Evolutionary conservation across 1,140 invertebrate species (phyloP), one percentile per base, ranked within the genome.

Genomic region (fruit fly (Drosophila melanogaster)): DNA sequence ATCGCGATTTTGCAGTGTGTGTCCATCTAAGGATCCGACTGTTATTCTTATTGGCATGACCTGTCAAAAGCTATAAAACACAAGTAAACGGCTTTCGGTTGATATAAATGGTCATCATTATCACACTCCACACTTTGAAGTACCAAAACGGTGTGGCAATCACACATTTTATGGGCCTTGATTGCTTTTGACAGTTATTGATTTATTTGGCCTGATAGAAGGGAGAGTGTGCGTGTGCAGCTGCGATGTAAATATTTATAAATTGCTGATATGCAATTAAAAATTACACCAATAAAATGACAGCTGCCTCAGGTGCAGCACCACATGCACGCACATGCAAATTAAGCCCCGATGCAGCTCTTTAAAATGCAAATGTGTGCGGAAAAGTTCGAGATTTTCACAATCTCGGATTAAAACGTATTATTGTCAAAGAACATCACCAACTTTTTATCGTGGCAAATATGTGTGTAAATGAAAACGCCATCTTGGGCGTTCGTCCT

Each of bases 121-220:
- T 81, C 40, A 49, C 67, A 58, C 56, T 43, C 41, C 49, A 15
- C 49, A 54, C 24, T 56, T 70, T 57, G 37, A 64, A 19, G 33
- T 4, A 22, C 26, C 53, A 37, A 22, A 66, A 10, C 12, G 40
- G 47, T 15, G 30, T 6, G 40, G 37, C 59, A 73, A 64, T 79
- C 53, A 79, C 50, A 66, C 51, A 64, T 72, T 83, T 84, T 73
- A 77, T 80, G 57, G 66, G 49, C 55, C 77, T 77, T 84, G 81
- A 84, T 84, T 84, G 81, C 59, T 77, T 87, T 81, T 65, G 83
- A 87, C 75, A 81, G 78, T 87, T 87, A 87, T 86, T 87, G 81
- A 87, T 87, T 87, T 71, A 78, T 74, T 69, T 61, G 64, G 44
- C 60, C 38, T 51, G 46, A 22, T 10, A 57, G 19, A 50, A 1